A percentile compares a stretch with the other conserved stretches of the same genome.
Conservation (phyloP, 2,888 invertebrate genomes). For the Cyrtodaria siliqua region DNA sequence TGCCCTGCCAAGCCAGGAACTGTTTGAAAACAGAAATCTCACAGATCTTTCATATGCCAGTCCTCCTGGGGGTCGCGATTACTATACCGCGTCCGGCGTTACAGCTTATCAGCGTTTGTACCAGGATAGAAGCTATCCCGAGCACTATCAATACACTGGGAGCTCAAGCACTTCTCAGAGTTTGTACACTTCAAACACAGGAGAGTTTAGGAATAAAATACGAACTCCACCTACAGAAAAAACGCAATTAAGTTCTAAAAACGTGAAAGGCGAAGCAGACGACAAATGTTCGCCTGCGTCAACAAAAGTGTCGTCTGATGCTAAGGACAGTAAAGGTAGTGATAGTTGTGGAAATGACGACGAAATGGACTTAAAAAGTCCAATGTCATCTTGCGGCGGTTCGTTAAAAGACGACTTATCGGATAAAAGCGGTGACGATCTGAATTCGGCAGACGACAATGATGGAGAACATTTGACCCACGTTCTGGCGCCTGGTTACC, state of each 20-base stretch:
- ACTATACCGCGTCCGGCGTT: constrained; percentile 64
- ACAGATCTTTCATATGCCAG: constrained; percentile 81
- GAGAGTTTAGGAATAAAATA: constrained; percentile 36
- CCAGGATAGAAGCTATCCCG: constrained; percentile 58
- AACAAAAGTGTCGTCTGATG: constrained; percentile 31
- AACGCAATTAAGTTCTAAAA: constrained; percentile 15
- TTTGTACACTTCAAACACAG: constrained; percentile 37
- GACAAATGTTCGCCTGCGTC: constrained; percentile 36
- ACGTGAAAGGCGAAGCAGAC: constrained; percentile 47
- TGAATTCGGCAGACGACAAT: constrained; percentile 68
- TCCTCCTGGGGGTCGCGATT: constrained; percentile 65
- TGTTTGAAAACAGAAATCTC: constrained; percentile 77
- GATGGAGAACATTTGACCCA: constrained; percentile 82
- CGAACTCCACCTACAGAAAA: constrained; percentile 17
- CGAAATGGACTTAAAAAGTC: constrained; percentile 62
- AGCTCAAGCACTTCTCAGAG: constrained; percentile 44
- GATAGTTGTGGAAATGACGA: constrained; percentile 40
- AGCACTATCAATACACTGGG: constrained; percentile 68
- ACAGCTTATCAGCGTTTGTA: constrained; percentile 63
- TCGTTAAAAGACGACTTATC: constrained; percentile 66
- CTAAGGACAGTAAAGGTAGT: constrained; percentile 34
- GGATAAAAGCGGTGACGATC: constrained; percentile 68
- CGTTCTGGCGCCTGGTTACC: constrained; percentile 86
- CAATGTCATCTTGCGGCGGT: constrained; percentile 64
- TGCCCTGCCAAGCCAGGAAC: constrained; percentile 61